These are phyloP conservation scores for Cerastis leucographa DNA, from an alignment of 2,888 invertebrate species.

Conservation along the genomic window DNA sequence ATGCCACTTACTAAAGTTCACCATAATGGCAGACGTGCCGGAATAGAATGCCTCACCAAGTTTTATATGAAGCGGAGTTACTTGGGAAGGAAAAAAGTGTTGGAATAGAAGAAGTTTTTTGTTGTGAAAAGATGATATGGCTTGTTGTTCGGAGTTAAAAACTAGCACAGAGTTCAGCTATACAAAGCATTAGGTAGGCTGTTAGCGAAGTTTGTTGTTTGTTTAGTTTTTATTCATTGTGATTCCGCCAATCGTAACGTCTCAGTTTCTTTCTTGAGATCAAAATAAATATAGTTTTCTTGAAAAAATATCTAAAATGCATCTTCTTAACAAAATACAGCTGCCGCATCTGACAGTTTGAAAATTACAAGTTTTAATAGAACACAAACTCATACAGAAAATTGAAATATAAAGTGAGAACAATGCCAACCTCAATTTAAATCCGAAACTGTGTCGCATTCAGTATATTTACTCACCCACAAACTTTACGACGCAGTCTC, in stretches of 20 bases:
- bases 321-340: background rate
- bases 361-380: slow-evolving; percentile 33
- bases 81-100: slow-evolving; percentile 28
- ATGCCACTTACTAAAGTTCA: slow-evolving; percentile 66
- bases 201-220: slow-evolving; percentile 9
- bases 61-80: slow-evolving; percentile 50
- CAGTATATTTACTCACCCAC: slow-evolving; percentile 60
- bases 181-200: background rate
- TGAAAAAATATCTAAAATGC: background rate
- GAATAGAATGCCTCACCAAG: slow-evolving; percentile 50
- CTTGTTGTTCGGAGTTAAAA: slow-evolving; percentile 37
- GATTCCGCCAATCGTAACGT: background rate
- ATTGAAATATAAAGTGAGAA: slow-evolving; percentile 51
- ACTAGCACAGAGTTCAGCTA: slow-evolving; percentile 24
- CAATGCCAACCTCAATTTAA: slow-evolving; percentile 48
- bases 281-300: background rate
- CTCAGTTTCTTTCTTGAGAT: background rate
- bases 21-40: slow-evolving; percentile 51
- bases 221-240: background rate
- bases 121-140: slow-evolving; percentile 30
- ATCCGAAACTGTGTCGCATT: slow-evolving; percentile 54
- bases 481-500: slow-evolving; percentile 62
- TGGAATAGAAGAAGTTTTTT: slow-evolving; percentile 25
- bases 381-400: slow-evolving; percentile 47
- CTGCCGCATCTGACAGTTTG: slow-evolving; percentile 16